Evolutionary conservation across 2,113 vertebrate species (phyloP), one percentile per base, ranked within the genome.

Genomic region (Epinephelus moara): DNA sequence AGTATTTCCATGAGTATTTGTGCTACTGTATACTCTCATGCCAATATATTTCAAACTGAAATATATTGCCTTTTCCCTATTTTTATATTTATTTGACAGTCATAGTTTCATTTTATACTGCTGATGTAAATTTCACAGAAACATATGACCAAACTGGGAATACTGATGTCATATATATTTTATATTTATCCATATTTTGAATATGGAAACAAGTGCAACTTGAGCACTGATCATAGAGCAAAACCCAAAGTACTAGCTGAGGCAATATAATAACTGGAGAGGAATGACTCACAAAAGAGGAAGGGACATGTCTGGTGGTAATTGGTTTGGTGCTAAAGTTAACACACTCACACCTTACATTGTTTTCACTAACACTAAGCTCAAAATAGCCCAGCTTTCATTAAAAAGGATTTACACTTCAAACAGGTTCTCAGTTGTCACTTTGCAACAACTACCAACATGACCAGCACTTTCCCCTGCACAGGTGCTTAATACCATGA

Each of bases 401-500:
- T 50, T 17, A 19, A 25, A 56, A 67, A 18, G 9, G 4, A 21
- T 55, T 56, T 25, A 4, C 66, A 59, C 23, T 18, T 60, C 18
- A 10, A n/a, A 17, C n/a, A 6, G 57, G 21, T 27, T 42, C 56
- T 27, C 15, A 27, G 3, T 37, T 50, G 30, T 74, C 11, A 25
- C 66, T 68, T 21, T n/a, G 70, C 40, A 64, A 63, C 70, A 49
- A 14, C 55, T 10, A 27, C 1, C 70, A 62, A 57, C 18, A 73
- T 11, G 33, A 68, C 17, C 7, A 4, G 30, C 8, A 23, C 33
- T 61, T 49, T 25, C 3, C 3, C 15, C 30, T 53, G 17, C 52
- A 42, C 57, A 19, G 30, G 9, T 59, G 8, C 61, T 70, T 18
- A 40, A 5, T 13, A 21, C 3, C 17, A 2, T 15, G 14, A 7